Evolutionary conservation across 2,888 invertebrate genomes (phyloP).

Genomic region (Drosophila maculinotata): DNA sequence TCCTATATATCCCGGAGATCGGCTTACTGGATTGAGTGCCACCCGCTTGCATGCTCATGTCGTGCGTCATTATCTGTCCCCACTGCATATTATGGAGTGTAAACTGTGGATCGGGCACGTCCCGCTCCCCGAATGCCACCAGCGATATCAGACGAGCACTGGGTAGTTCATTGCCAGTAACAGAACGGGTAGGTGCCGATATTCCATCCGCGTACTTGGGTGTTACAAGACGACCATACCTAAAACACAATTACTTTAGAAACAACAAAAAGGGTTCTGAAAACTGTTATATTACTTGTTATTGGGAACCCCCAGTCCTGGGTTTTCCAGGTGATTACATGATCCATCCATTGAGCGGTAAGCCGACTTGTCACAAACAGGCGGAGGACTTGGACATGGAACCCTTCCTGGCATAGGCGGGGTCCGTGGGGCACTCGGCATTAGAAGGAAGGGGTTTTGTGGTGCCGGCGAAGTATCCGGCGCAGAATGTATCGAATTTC

Average conservation of each 20-base stretch:
- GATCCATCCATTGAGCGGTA: conserved; percentile 95
- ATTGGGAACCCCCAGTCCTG: conserved; percentile 92
- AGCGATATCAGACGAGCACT: conserved; percentile 90
- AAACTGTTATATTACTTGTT: conserved; percentile 78
- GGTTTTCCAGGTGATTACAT: conserved; percentile 95
- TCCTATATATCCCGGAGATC: too few relatives aligned
- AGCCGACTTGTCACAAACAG: conserved; percentile 79
- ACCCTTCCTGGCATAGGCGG: conserved; percentile 72
- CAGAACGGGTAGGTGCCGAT: conserved; percentile 87
- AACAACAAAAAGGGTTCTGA: background rate
- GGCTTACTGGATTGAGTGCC: conserved; percentile 90
- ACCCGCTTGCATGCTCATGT: conserved; percentile 86
- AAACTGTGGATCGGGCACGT: conserved; percentile 90
- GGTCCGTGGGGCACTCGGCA: conserved; percentile 7
- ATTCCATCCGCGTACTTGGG: conserved; percentile 86
- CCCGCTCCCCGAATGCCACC: conserved; percentile 89
- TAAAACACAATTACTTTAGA: conserved; percentile 22
- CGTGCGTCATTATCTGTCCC: conserved; percentile 88
- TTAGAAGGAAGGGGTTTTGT: conserved; percentile 69
- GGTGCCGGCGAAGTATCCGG: conserved; percentile 66
- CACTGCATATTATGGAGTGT: conserved; percentile 90
- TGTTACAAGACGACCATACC: conserved; percentile 85
- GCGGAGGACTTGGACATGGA: conserved; percentile 77
- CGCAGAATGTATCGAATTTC: conserved; percentile 60
- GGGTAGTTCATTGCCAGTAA: conserved; percentile 89